These are phyloP conservation scores for Gnathonemus echidnorhynchus DNA, from an alignment of 2,113 vertebrate genomes.

Conservation along the genomic window DNA sequence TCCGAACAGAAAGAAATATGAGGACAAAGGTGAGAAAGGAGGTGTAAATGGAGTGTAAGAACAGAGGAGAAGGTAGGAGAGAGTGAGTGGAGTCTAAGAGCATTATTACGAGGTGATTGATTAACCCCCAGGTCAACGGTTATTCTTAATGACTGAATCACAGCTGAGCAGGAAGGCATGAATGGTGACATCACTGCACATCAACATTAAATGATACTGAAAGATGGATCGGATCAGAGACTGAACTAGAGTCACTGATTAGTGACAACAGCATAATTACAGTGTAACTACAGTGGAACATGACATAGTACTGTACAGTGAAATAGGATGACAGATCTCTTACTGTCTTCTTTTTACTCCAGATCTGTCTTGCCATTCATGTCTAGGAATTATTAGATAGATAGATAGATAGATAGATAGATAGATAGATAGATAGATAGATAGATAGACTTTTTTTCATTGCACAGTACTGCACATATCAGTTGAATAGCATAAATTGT, in stretches of 20 bases:
- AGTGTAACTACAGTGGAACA: neutral
- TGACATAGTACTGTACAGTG: neutral
- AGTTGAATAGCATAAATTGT: neutral
- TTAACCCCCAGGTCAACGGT: slow-evolving; percentile 16
- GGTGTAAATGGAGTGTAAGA: neutral
- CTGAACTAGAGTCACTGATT: neutral
- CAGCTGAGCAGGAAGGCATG: neutral
- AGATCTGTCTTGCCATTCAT: neutral
- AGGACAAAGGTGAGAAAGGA: neutral
- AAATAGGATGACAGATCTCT: neutral
- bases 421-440: neutral
- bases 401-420: neutral
- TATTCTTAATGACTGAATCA: slow-evolving; percentile 7
- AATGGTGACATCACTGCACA: neutral
- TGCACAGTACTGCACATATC: neutral
- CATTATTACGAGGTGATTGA: neutral
- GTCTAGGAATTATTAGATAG: neutral
- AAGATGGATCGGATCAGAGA: neutral
- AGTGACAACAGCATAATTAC: neutral
- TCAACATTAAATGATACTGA: slow-evolving; percentile 1
- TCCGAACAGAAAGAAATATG: slow-evolving; percentile 34
- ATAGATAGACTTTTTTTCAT: neutral
- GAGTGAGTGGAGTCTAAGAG: neutral
- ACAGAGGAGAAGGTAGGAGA: neutral
- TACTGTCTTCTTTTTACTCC: neutral